Conservation (phyloP, 2,113 vertebrate genomes). For the Sclerurus mexicanus region DNA sequence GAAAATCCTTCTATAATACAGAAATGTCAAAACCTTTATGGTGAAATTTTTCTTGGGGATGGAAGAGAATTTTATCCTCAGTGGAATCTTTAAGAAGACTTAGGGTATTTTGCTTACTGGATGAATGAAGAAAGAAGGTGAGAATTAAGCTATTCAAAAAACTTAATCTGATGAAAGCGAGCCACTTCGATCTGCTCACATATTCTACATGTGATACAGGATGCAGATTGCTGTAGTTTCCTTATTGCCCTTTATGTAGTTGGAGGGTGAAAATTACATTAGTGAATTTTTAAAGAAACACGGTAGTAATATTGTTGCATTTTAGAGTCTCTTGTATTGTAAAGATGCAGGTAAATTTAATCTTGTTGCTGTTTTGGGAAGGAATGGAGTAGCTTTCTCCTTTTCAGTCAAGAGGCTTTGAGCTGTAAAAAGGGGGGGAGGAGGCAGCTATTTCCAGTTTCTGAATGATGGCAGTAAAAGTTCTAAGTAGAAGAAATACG, state of each 20-base stretch:
- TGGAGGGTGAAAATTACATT: background rate
- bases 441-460: background rate
- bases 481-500: background rate
- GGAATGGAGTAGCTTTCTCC: background rate
- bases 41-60: background rate
- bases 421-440: background rate
- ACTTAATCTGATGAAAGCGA: background rate
- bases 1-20: background rate
- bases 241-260: background rate
- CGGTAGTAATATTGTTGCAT: background rate
- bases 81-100: background rate
- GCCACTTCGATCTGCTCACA: background rate
- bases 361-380: background rate
- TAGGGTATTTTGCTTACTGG: background rate
- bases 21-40: background rate
- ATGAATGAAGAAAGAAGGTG: background rate
- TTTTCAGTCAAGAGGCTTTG: background rate
- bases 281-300: background rate
- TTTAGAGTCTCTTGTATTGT: background rate
- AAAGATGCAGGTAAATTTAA: background rate
- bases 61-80: background rate
- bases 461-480: background rate
- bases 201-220: background rate
- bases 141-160: background rate
- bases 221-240: background rate